A percentile compares a stretch with the other conserved stretches of the same genome.
Conservation (phyloP, 1,140 invertebrate species). For the Trichoplusia ni region DNA sequence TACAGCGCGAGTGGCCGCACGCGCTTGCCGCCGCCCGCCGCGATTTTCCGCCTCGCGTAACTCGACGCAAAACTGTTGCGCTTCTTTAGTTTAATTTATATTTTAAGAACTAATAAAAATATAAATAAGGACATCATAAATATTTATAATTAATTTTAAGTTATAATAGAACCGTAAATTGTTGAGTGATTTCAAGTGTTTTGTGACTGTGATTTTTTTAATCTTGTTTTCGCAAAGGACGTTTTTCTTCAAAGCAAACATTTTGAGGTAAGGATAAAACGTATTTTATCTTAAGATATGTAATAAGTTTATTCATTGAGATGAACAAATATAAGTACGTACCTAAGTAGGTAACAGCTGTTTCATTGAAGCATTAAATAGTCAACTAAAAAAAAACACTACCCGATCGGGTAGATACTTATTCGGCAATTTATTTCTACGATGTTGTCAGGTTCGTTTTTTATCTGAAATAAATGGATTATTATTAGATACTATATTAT, state of each 20-base stretch:
- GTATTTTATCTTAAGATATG: constrained; percentile 6
- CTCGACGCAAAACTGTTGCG: not conserved
- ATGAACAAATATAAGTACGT: too few species aligned
- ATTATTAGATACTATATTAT: too few species aligned
- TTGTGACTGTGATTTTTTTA: not conserved
- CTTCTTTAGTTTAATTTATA: too few species aligned
- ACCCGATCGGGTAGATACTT: too few species aligned
- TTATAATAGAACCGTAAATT: too few species aligned
- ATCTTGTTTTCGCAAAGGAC: constrained; percentile 21
- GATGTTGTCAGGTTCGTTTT: too few species aligned
- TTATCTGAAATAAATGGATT: too few species aligned
- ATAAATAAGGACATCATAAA: not conserved
- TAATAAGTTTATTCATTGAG: not conserved
- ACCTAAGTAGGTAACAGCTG: not conserved
- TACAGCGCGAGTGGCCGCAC: constrained; percentile 45
- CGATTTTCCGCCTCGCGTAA: constrained; percentile 10
- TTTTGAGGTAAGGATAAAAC: constrained; percentile 25
- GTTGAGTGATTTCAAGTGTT: not conserved
- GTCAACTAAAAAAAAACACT: too few species aligned
- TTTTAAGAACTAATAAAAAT: not conserved
- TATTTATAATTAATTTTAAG: not conserved
- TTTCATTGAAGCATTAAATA: too few species aligned
- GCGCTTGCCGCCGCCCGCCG: too few species aligned
- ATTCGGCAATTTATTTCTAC: too few species aligned
- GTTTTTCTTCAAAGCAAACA: constrained; percentile 12